Base-by-base conservation (phyloP, 2,113 vertebrate species). In the Heterotilapia buettikoferi region DNA sequence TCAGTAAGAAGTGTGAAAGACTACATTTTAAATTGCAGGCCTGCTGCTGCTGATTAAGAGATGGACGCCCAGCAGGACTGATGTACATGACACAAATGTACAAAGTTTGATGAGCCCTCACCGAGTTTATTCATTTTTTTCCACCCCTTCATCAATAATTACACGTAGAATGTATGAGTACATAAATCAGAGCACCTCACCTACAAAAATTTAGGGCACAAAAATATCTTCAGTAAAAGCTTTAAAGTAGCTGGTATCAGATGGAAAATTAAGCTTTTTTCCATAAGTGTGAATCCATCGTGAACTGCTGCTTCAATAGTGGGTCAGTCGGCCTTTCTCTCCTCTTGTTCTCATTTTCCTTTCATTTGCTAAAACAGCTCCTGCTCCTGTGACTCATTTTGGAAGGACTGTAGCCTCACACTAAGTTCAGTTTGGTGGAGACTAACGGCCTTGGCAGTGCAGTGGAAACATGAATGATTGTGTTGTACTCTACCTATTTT, bases 371-470 rank as follows among this genome's bases (percentile, higher is more conserved):
- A 24, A 45, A 43, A 24, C 38, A 16, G 11, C 5, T 73, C 8
- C 66, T 73, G 66, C 38, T 71, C 38, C 0, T 6, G 21, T 26
- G 38, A 45, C 38, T 73, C 21, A 1, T 73, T 73, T 45, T 73
- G 38, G 38, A 45, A 45, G 21, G 13, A 26, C 21, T 45, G 68
- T 26, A 45, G 40, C 21, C 16, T 73, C 68, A 45, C 38, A 45
- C 21, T 1, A 26, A 26, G 68, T 45, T 26, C 21, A 73, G 21
- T 1, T 71, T 13, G 66, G 36, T 71, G 66, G 12, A 71, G 36
- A 71, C n/a, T 43, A 71, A 71, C 0, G 0, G 0, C 5, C 7
- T 3, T 14, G 11, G 36, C 63, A 71, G n/a, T 40, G 7, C n/a
- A 71, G 63, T 43, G n/a, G 66, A 43, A 73, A 73, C 8, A 26